Evolutionary conservation across 2,888 invertebrate species (phyloP), one percentile per base, ranked within the genome.

Genomic region (Drosophila recens): DNA sequence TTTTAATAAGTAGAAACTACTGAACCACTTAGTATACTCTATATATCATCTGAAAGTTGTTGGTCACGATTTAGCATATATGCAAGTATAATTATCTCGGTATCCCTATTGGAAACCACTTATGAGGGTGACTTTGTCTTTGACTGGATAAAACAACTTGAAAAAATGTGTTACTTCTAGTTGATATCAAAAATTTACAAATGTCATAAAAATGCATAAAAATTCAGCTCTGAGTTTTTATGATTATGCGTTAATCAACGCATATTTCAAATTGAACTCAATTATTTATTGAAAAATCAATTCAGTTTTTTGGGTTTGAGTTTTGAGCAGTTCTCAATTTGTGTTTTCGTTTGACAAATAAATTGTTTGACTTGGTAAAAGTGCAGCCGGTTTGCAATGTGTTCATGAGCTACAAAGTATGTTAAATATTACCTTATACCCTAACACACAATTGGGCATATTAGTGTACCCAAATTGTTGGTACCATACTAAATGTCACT

Each of bases 381-480:
- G 66, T 81, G 51, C 65, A 72, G 63, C 68, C 73, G 66, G 73
- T 48, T 80, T 64, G 17, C 57, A 45, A 15, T 58, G 49, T 69
- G 72, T n/a, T 75, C 75, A 76, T 67, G 72, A 74, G 53, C 68
- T 71, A 67, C 34, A 73, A 76, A 76, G 38, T 77, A 66, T 73
- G 43, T 65, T 70, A 66, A 79, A 67, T 64, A 59, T 75, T 27
- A 36, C 56, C 30, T 11, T 42, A 9, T 67, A 53, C 57, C 5
- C 75, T 52, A 11, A 36, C 2, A 30, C 30, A 30, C 23, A 20
- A 42, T 10, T 4, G 27, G 40, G 54, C 40, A 63, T 43, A 33
- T 20, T 3, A 8, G 15, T 6, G 56, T 8, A 8, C 1, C 0
- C 17, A 30, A n/a, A 3, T 4, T 5, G n/a, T 58, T 54, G 15